phyloP scores from a whole-genome alignment of 1,140 invertebrate genomes.

The Wiebesia pumilae region DNA sequence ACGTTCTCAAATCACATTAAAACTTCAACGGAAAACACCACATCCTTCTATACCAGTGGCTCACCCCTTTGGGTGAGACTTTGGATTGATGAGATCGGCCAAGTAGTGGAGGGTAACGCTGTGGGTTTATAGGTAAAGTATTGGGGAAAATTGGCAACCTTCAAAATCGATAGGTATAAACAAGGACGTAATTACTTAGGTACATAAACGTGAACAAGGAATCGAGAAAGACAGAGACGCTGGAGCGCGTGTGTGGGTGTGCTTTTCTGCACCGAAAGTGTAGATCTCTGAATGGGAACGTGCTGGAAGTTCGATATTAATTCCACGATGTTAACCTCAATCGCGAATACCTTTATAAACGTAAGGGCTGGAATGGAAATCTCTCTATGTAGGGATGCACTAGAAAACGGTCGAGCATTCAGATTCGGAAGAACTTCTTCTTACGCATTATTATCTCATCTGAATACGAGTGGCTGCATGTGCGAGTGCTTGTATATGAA shows the following conservation, averaged over 20 bases:
- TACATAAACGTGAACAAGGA: background rate
- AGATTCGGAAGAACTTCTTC: background rate
- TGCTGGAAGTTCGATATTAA: constrained; percentile 26
- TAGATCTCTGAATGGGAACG: background rate
- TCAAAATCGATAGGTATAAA: constrained; percentile 43
- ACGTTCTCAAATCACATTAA: constrained; percentile 34
- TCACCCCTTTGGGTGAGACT: background rate
- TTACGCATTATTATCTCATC: background rate
- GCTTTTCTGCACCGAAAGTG: background rate
- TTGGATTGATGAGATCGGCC: background rate
- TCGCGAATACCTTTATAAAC: background rate
- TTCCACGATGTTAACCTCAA: constrained; percentile 45
- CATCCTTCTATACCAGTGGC: background rate
- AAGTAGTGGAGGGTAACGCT: background rate
- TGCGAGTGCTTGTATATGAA: background rate
- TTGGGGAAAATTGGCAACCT: constrained; percentile 45
- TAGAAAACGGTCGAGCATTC: background rate
- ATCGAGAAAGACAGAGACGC: background rate
- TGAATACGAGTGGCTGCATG: background rate
- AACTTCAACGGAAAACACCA: constrained; percentile 25
- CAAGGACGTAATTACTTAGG: background rate
- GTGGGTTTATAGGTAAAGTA: constrained; percentile 12
- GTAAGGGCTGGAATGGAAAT: background rate
- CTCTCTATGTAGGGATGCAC: background rate
- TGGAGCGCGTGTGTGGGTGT: background rate